These are phyloP conservation scores for Drosophila falleni DNA, from an alignment of 2,888 invertebrate species.

Conservation along the genomic window DNA sequence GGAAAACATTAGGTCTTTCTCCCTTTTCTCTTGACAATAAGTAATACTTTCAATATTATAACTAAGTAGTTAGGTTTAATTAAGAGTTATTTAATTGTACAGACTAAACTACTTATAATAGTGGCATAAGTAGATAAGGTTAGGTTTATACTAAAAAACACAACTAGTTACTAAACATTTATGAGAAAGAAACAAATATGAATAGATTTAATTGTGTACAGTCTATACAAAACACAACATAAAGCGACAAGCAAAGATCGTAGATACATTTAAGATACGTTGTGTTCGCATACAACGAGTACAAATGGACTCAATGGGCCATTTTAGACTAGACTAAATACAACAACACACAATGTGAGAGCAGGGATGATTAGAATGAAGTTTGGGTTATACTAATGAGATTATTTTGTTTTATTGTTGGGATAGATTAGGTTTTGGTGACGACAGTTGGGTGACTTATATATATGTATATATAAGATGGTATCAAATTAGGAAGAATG, in stretches of 20 bases:
- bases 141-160: constrained; percentile 35
- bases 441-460: constrained; percentile 25
- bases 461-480: constrained; percentile 4
- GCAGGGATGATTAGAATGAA: constrained; percentile 39
- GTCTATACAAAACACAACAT: constrained; percentile 51
- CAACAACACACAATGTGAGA: constrained; percentile 46
- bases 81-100: constrained; percentile 34
- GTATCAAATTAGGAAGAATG: constrained; percentile 48
- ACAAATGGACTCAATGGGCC: constrained; percentile 20
- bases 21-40: background rate
- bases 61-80: constrained; percentile 3
- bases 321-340: constrained; percentile 40
- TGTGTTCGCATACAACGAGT: constrained; percentile 16
- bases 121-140: constrained; percentile 37
- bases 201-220: constrained; percentile 48
- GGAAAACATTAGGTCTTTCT: background rate
- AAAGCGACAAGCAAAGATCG: constrained; percentile 22
- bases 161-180: constrained; percentile 71
- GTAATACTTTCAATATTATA: constrained; percentile 4
- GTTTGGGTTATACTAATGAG: constrained; percentile 33
- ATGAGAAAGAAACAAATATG: constrained; percentile 47
- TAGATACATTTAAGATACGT: constrained; percentile 3
- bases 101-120: constrained; percentile 41
- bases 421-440: constrained; percentile 20
- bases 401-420: too few species aligned